These are phyloP conservation scores for Aphelinus atriplicis DNA, from an alignment of 1,140 invertebrate species.

Conservation along the genomic window DNA sequence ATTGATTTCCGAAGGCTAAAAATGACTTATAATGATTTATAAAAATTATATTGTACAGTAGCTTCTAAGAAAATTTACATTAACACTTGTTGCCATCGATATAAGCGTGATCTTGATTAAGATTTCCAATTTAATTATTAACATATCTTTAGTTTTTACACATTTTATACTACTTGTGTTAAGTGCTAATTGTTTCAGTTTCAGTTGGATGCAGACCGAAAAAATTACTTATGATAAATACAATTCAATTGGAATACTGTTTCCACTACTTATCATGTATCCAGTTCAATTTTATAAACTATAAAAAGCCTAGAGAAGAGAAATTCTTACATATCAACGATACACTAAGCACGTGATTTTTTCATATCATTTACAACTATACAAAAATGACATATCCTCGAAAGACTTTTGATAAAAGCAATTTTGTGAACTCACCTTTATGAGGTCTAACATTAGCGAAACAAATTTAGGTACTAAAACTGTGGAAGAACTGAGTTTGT, in stretches of 20 bases:
- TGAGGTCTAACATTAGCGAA: not conserved
- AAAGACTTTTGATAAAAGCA: slow-evolving; percentile 5
- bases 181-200: not conserved
- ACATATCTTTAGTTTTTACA: not conserved
- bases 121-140: not conserved
- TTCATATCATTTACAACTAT: slow-evolving; percentile 19
- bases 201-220: not conserved
- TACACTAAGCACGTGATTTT: slow-evolving; percentile 2
- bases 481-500: slow-evolving; percentile 14
- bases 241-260: not conserved
- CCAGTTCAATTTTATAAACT: not conserved
- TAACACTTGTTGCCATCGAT: not conserved
- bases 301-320: not conserved
- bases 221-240: not conserved
- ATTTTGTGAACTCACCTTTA: slow-evolving; percentile 18
- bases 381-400: slow-evolving; percentile 17
- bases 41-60: slow-evolving; percentile 36
- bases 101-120: not conserved
- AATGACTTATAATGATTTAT: slow-evolving; percentile 23
- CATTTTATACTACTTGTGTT: slow-evolving; percentile 10
- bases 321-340: slow-evolving; percentile 23
- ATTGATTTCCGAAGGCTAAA: slow-evolving; percentile 15
- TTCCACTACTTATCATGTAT: not conserved
- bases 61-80: slow-evolving; percentile 30
- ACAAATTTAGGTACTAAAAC: slow-evolving; percentile 16